A percentile compares a stretch with the other conserved stretches of the same genome.
These are phyloP conservation scores for Argopecten irradians DNA, from an alignment of 1,140 invertebrate species.

Conservation along the genomic window DNA sequence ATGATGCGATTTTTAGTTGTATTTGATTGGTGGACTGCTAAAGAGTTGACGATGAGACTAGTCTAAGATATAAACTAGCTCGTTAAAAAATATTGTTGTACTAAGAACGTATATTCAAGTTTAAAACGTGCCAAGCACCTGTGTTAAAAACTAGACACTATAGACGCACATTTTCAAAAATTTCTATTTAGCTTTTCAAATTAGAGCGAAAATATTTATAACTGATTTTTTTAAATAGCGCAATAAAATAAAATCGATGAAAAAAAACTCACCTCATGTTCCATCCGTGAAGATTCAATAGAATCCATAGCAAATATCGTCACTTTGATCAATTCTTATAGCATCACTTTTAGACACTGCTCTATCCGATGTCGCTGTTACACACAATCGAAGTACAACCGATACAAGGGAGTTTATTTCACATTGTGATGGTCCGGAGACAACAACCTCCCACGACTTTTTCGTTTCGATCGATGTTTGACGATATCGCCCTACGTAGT, in stretches of 20 bases:
- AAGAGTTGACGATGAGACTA: neutral
- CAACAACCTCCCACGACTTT: neutral
- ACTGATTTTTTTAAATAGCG: too few species aligned
- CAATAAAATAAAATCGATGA: too few species aligned
- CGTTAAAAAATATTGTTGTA: too few species aligned
- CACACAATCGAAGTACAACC: neutral
- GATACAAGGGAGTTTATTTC: neutral
- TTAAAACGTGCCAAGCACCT: too few species aligned
- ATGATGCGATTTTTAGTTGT: neutral
- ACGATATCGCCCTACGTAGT: slow-evolving; percentile 30
- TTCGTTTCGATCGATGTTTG: neutral
- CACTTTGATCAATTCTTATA: neutral
- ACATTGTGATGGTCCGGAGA: neutral
- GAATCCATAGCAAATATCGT: neutral
- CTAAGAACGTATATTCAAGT: too few species aligned
- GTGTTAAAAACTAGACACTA: too few species aligned
- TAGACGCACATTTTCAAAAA: too few species aligned
- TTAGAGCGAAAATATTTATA: too few species aligned
- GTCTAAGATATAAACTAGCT: too few species aligned
- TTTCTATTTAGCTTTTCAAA: too few species aligned
- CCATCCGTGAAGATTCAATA: neutral
- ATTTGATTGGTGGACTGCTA: neutral
- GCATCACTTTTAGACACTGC: neutral
- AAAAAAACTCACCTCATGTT: neutral
- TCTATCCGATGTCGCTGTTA: neutral